Evolutionary conservation across 2,888 invertebrate species (phyloP).

Genomic region (Stenoptilia bipunctidactyla): DNA sequence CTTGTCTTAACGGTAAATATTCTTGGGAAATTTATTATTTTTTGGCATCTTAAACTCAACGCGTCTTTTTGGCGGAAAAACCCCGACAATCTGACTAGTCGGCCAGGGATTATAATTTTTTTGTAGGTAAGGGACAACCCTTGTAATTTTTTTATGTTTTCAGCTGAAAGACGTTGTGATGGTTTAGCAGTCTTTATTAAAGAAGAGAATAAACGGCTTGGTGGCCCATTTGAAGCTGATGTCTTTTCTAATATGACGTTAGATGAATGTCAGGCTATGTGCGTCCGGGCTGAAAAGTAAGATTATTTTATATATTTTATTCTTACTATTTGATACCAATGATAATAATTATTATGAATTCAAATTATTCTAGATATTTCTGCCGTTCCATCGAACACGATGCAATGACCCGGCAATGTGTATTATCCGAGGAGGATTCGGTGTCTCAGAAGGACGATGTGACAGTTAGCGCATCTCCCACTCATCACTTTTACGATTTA

Average conservation of each 20-base stretch:
- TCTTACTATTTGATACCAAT: neutral
- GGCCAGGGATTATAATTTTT: neutral
- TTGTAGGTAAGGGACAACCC: neutral
- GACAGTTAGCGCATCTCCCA: constrained; percentile 85
- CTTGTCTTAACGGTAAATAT: constrained; percentile 83
- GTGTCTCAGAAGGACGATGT: constrained; percentile 91
- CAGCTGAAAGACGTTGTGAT: constrained; percentile 88
- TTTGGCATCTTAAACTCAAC: neutral
- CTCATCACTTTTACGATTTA: constrained; percentile 90
- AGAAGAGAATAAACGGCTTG: constrained; percentile 88
- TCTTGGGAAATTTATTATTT: neutral
- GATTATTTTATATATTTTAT: constrained; percentile 12
- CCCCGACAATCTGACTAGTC: no score
- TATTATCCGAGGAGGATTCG: constrained; percentile 92
- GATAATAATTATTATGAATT: no score
- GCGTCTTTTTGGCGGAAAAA: neutral
- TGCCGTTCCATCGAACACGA: constrained; percentile 92
- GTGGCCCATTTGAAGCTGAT: constrained; percentile 90
- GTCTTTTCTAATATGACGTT: constrained; percentile 87
- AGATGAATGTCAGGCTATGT: constrained; percentile 90
- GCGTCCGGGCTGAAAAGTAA: constrained; percentile 88
- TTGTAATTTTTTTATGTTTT: constrained; percentile 13
- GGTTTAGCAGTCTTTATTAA: constrained; percentile 90
- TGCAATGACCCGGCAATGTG: constrained; percentile 87
- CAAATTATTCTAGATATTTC: constrained; percentile 71